phyloP scores from a whole-genome alignment of 1,140 invertebrate species.

The Phocides pigmalion region DNA sequence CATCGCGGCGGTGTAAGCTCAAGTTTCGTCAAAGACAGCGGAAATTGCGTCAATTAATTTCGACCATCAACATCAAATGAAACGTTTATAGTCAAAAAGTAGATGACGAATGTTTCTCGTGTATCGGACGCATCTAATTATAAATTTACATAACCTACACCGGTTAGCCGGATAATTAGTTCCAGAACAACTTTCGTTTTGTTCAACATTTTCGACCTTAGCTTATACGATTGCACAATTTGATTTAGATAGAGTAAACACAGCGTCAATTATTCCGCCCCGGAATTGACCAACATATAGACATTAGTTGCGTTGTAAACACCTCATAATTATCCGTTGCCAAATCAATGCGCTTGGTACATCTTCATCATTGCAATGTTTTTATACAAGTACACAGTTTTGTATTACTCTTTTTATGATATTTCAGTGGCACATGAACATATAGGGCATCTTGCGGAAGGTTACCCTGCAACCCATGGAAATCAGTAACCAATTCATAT shows the following conservation, averaged over 20 bases:
- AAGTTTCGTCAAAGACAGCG: conserved; percentile 17
- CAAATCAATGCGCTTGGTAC: conserved; percentile 34
- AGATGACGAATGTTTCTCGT: conserved; percentile 43
- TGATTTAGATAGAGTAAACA: conserved; percentile 39
- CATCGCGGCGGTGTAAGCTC: not conserved
- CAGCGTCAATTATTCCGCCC: conserved; percentile 36
- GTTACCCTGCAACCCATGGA: no score
- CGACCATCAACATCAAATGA: conserved; percentile 33
- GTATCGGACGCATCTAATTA: conserved; percentile 49
- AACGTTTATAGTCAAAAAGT: conserved; percentile 42
- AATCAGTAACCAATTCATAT: no score
- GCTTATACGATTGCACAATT: conserved; percentile 39
- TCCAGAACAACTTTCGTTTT: conserved; percentile 58
- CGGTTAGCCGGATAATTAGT: conserved; percentile 53
- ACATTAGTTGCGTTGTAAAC: conserved; percentile 22
- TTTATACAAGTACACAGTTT: not conserved
- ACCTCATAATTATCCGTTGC: conserved; percentile 40
- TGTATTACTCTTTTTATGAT: no score
- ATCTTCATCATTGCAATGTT: conserved; percentile 17
- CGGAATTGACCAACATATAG: conserved; percentile 41
- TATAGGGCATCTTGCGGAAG: no score
- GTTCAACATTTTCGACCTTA: conserved; percentile 35
- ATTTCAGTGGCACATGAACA: no score
- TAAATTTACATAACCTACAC: conserved; percentile 61
- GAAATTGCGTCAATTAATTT: conserved; percentile 36